Evolutionary conservation across 2,888 invertebrate species (phyloP), one percentile per base, ranked within the genome.

Genomic region (Standfussiana lucernea): DNA sequence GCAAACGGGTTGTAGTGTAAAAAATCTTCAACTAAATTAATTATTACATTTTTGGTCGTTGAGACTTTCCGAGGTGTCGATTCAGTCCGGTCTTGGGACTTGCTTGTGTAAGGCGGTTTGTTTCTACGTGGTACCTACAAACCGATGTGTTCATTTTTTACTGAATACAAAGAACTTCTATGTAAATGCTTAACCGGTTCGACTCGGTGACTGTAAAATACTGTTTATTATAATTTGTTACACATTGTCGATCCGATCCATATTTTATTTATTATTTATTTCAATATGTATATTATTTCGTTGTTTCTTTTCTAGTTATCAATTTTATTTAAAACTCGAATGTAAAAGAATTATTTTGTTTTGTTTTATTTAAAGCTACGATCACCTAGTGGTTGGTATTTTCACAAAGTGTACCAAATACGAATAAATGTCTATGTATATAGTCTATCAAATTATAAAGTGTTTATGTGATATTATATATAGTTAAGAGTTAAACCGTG

Each of bases 401-500:
- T 90, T 94, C 91, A 92, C 93, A 93, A 90, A 89, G 90, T 92
- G 93, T 94, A 95, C 94, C 95, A 94, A 95, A 94, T 93, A 92
- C 84, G 83, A 89, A 85, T 88, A 90, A 92, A 90, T 93, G 89
- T 94, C 88, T 94, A 92, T 96, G 95, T 96, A 95, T 92, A 95
- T 95, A 96, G 92, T 95, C 90, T 95, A 94, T 94, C 90, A 96
- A 96, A 96, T 95, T 95, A 94, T 95, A 93, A 94, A 95, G 95
- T 96, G 95, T 96, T 95, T 95, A 96, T 96, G 96, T 96, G 96
- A 96, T 96, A 96, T 95, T 96, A 95, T 94, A 92, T 95, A 96
- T 95, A 95, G 93, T 94, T 96, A 96, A 96, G 96, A 95, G 95
- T 95, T 96, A 96, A 96, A 96, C 96, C 95, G 96, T 96, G 96